Percentiles rank a stretch among this genome's conserved stretches.
These are phyloP conservation scores for Falco naumanni DNA, from an alignment of 2,797 vertebrate genomes.

Conservation along the genomic window DNA sequence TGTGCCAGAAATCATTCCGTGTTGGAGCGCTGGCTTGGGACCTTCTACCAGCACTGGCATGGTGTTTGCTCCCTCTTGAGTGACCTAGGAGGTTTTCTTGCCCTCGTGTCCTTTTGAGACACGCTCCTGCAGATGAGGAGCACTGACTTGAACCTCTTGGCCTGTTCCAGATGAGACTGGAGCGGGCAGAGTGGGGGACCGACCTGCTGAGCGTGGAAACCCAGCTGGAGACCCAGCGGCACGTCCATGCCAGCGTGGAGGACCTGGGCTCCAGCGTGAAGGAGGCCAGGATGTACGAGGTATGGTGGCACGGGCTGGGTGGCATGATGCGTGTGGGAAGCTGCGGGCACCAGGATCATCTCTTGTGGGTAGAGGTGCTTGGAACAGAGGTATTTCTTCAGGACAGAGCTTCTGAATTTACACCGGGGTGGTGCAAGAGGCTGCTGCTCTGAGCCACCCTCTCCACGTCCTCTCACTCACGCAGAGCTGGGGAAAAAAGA, in stretches of 20 bases:
- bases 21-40: not conserved
- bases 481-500: not conserved
- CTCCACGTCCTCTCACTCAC: not conserved
- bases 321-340: rapidly evolving
- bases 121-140: not conserved
- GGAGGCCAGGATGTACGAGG: conserved; percentile 91
- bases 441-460: not conserved
- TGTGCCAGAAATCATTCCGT: not conserved
- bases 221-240: conserved; percentile 90
- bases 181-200: conserved; percentile 92
- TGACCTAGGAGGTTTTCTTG: not conserved
- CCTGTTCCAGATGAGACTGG: conserved; percentile 85
- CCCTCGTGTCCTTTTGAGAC: not conserved
- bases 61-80: not conserved
- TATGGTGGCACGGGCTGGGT: not conserved
- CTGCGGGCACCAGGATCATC: rapidly evolving
- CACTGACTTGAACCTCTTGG: not conserved
- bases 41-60: rapidly evolving
- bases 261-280: conserved; percentile 88
- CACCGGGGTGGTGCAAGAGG: not conserved
- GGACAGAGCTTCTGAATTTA: not conserved
- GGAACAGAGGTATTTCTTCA: not conserved
- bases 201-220: conserved; percentile 92
- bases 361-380: not conserved
- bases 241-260: conserved; percentile 87